Conservation (phyloP, 2,888 invertebrate species). For the Capitulum mitella region DNA sequence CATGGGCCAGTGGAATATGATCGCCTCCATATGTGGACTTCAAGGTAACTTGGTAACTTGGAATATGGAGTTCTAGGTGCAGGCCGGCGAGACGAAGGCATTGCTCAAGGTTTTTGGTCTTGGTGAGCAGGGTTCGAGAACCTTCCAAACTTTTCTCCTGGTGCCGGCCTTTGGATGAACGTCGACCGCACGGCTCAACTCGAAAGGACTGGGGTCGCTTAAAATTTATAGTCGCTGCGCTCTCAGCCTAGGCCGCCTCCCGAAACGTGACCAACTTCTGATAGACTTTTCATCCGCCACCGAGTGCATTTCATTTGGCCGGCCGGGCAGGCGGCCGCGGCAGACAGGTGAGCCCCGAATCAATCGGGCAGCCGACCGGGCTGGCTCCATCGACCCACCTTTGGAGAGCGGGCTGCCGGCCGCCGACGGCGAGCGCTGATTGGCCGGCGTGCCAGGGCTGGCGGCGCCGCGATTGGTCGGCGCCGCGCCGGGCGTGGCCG, state of each 20-base stretch:
- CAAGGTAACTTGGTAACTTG: too few relatives aligned
- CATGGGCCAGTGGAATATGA: too few relatives aligned
- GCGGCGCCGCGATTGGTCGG: not conserved
- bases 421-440: constrained; percentile 6
- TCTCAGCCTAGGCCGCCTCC: not conserved
- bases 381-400: constrained; percentile 16
- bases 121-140: too few relatives aligned
- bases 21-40: too few relatives aligned
- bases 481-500: constrained; percentile 12
- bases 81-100: too few relatives aligned
- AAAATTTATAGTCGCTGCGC: not conserved
- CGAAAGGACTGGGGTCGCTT: not conserved
- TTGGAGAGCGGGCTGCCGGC: not conserved
- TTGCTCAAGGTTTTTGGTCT: too few relatives aligned
- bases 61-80: too few relatives aligned
- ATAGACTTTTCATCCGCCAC: not conserved
- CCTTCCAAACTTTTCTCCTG: too few relatives aligned
- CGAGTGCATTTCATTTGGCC: not conserved
- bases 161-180: too few relatives aligned
- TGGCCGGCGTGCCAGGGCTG: not conserved
- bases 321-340: not conserved
- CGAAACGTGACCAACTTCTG: not conserved
- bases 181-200: too few relatives aligned
- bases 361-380: too few relatives aligned
- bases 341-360: not conserved